Percentiles rank a stretch among this genome's conserved stretches.
These are phyloP conservation scores for Rafetus swinhoei DNA, from an alignment of 2,113 vertebrate species.

Conservation along the genomic window DNA sequence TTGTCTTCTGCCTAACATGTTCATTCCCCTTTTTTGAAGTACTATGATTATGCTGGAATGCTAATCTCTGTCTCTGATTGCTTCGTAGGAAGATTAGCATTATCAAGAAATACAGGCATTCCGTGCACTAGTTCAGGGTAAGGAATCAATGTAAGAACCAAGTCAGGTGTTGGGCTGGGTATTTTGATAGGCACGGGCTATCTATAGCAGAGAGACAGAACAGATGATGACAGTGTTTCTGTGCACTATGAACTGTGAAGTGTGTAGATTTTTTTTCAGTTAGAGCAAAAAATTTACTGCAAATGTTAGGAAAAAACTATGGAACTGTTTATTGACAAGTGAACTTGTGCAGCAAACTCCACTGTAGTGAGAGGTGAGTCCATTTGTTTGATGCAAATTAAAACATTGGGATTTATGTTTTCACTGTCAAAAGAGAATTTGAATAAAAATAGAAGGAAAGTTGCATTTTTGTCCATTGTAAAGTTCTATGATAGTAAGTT, in stretches of 20 bases:
- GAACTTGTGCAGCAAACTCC: not conserved
- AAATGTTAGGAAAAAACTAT: not conserved
- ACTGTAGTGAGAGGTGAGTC: not conserved
- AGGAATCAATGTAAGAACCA: not conserved
- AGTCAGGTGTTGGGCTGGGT: not conserved
- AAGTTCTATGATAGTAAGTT: not conserved
- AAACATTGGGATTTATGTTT: not conserved
- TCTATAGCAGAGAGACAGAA: too few species aligned
- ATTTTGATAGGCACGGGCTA: not conserved
- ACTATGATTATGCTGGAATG: not conserved
- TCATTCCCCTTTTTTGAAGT: not conserved
- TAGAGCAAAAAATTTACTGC: not conserved
- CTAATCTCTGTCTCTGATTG: not conserved
- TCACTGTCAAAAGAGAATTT: not conserved
- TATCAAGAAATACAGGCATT: not conserved
- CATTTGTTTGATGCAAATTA: not conserved
- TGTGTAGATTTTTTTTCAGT: not conserved
- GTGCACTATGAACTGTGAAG: not conserved
- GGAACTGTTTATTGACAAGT: not conserved
- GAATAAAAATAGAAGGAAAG: not conserved
- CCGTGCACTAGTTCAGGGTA: not conserved
- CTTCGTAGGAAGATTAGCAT: not conserved
- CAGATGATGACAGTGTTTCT: not conserved
- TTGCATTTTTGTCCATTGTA: not conserved
- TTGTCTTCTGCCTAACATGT: not conserved